Evolutionary conservation across 1,140 invertebrate species (phyloP).

Genomic region (Drosophila ironensis): DNA sequence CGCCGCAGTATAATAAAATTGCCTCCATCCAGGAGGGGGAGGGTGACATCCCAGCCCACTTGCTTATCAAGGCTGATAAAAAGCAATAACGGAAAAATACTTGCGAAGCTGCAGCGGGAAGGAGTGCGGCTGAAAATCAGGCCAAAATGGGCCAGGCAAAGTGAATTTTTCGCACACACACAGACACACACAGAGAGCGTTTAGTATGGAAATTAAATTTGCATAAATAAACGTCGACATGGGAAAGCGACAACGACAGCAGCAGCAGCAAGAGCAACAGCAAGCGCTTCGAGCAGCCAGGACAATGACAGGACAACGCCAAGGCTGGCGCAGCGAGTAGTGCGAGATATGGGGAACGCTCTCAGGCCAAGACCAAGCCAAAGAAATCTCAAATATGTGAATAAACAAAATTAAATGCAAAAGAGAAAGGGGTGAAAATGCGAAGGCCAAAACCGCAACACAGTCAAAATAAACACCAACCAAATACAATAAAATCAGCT

Average conservation of each 20-base stretch:
- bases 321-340: conserved; percentile 23
- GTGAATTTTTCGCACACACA: conserved; percentile 55
- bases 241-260: conserved; percentile 68
- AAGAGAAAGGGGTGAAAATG: conserved; percentile 2
- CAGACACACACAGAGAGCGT: conserved; percentile 41
- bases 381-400: conserved; percentile 73
- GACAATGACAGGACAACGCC: conserved; percentile 53
- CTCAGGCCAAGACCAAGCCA: conserved; percentile 7
- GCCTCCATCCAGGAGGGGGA: conserved; percentile 5
- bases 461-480: conserved; percentile 42
- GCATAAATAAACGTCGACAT: conserved; percentile 80
- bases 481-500: conserved; percentile 12
- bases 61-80: conserved; percentile 74
- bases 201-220: conserved; percentile 80
- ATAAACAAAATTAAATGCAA: conserved; percentile 59
- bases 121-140: conserved; percentile 73
- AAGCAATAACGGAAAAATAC: conserved; percentile 76
- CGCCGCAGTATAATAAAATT: conserved; percentile 72
- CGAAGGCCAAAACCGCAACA: conserved; percentile 28
- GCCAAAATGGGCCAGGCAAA: conserved; percentile 65
- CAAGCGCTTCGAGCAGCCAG: conserved; percentile 36
- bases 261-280: conserved; percentile 9
- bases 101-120: conserved; percentile 45
- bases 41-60: conserved; percentile 32
- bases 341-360: conserved; percentile 10